These are phyloP conservation scores for Anthrax anthrax DNA, from an alignment of 2,888 invertebrate genomes.

Conservation along the genomic window DNA sequence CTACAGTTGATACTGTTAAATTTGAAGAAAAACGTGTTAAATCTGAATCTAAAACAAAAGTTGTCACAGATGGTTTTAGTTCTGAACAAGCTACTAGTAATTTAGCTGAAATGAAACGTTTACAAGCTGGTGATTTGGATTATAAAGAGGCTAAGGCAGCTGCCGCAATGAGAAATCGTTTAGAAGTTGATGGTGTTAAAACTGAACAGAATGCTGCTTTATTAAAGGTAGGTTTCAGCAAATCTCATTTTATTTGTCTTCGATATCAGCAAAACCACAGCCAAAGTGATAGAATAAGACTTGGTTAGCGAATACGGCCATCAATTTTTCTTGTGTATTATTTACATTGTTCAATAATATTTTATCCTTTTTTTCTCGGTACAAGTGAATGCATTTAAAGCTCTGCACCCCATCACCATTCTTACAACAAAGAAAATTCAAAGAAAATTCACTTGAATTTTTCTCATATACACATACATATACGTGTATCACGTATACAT, in stretches of 20 bases:
- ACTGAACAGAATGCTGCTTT: constrained; percentile 74
- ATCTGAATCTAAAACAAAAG: constrained; percentile 62
- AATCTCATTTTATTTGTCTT: too few relatives aligned
- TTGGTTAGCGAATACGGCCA: too few relatives aligned
- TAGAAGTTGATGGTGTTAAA: constrained; percentile 72
- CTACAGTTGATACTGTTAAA: constrained; percentile 50
- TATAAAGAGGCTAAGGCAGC: constrained; percentile 68
- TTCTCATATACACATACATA: too few relatives aligned
- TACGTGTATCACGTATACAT: not conserved
- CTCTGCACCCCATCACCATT: too few relatives aligned
- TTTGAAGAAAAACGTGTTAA: constrained; percentile 73
- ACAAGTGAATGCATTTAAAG: too few relatives aligned
- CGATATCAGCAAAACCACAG: too few relatives aligned
- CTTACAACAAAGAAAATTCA: too few relatives aligned
- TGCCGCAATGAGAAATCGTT: constrained; percentile 59
- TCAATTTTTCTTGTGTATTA: too few relatives aligned
- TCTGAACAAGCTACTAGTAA: constrained; percentile 58
- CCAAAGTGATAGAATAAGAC: too few relatives aligned
- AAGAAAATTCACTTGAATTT: too few relatives aligned
- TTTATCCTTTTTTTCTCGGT: too few relatives aligned
- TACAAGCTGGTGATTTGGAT: constrained; percentile 69
- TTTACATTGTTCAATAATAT: too few relatives aligned
- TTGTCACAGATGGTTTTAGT: constrained; percentile 68
- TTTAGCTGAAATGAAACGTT: constrained; percentile 52
- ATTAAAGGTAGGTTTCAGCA: constrained; percentile 53